These are phyloP conservation scores for Eulemur albifrons DNA, from an alignment of 2,797 vertebrate species.

Conservation along the genomic window DNA sequence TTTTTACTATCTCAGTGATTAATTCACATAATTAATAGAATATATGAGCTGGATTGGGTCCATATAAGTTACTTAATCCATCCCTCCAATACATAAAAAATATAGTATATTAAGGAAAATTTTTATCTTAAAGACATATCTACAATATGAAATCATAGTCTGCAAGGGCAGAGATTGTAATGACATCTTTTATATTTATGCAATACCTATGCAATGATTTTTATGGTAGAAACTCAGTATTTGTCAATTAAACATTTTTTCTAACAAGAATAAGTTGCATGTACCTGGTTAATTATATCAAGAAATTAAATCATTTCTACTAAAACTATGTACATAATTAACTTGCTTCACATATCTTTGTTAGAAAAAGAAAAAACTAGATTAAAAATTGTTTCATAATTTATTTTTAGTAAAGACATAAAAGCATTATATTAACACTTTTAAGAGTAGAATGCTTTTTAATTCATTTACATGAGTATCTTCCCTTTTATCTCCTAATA, in stretches of 20 bases:
- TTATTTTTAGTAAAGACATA: constrained; percentile 29
- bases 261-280: background rate
- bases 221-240: background rate
- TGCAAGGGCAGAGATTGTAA: constrained; percentile 3
- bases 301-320: constrained; percentile 50
- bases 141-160: background rate
- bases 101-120: background rate
- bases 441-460: background rate
- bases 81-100: background rate
- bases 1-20: background rate
- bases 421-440: background rate
- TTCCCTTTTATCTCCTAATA: background rate
- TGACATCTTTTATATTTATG: constrained; percentile 26
- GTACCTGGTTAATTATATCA: background rate
- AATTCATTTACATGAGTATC: background rate
- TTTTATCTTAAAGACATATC: constrained; percentile 17
- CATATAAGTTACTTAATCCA: background rate
- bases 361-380: constrained; percentile 37
- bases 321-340: background rate
- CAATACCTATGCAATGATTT: background rate
- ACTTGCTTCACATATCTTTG: background rate
- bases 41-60: background rate
- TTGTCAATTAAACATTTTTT: constrained; percentile 8
- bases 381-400: background rate
- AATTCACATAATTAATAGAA: background rate